Evolutionary conservation across 1,140 invertebrate genomes (phyloP), one percentile per base, ranked within the genome.

Genomic region (Drosophila dunni): DNA sequence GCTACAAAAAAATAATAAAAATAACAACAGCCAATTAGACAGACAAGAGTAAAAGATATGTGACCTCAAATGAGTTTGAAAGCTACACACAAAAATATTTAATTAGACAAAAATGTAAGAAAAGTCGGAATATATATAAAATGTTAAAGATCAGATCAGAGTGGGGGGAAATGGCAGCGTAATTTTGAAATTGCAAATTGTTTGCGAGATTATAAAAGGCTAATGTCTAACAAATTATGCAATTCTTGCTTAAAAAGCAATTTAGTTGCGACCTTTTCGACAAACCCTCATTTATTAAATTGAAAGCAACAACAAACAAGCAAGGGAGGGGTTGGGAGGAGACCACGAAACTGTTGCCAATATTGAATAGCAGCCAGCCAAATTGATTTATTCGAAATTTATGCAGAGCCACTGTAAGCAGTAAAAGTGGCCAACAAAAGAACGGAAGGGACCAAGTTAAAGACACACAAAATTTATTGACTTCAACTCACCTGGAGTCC

Each of bases 401-500:
- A 89, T 89, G 78, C 79, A 83, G 62, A 71, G 54, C 65, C 71
- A 46, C 57, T 17, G 70, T 29, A 50, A 40, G 66, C 70, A 54
- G 2, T 7, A 69, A 53, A 54, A 33, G 38, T 17, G 50, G 38
- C 50, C 20, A 48, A 48, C 42, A 50, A 67, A 66, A 10, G 10
- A 17, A 61, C 29, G 63, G 15, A 40, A 24, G 38, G 17, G 42
- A 57, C 48, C 7, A 53, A 61, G 50, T 42, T 38, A 73, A 72
- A 66, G 54, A 44, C 70, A 33, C 9, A n/a, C 11, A 40, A 48
- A 79, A 88, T 77, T 79, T 79, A 85, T 90, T 78, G 69, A 90
- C 44, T 63, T 13, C 17, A 42, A 38, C 40, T 93, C 92, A 95
- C 95, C 94, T 94, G 65, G 94, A 93, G 81, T 94, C 94, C 70